Evolutionary conservation across 2,888 invertebrate genomes (phyloP), one percentile per base, ranked within the genome.

Genomic region (Cyaniris semiargus): DNA sequence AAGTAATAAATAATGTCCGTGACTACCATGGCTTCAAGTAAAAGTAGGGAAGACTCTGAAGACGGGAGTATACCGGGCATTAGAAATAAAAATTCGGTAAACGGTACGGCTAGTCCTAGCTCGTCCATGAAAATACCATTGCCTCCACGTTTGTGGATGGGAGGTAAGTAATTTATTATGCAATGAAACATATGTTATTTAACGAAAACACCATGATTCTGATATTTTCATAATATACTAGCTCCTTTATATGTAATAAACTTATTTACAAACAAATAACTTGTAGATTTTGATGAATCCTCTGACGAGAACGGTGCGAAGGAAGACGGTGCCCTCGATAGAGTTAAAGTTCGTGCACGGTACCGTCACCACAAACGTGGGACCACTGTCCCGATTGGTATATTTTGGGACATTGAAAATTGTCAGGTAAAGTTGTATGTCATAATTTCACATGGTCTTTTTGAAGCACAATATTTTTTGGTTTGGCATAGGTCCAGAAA

Each of bases 381-480:
- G 38, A 82, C 82, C 75, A 86, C 82, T 84, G 83, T 90, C 78
- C 97, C 97, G 1, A 96, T 98, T 84, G 98, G 97, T 75, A 97
- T 98, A 81, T 98, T 98, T 90, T 98, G 98, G 98, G 98, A 98
- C 87, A 98, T 98, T 85, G 98, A 98, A 93, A 98, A 98, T 89
- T 97, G 97, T 88, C 96, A 96, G 89, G 96, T 96, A 89, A 75
- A n/a, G n/a, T 48, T 38, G 18, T 44, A 66, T 48, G 8, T 75
- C 7, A 72, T 38, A 44, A 27, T 66, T 66, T 15, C 27, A 66
- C 15, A 66, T 66, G 60, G 27, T 66, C 15, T 31, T 66, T 66
- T 66, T 15, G 0, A 18, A 15, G 66, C 60, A 66, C 23, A 27
- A 31, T 15, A 18, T 15, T 21, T 3, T 66, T 27, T 27, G 27